Evolutionary conservation across 2,888 invertebrate genomes (phyloP).

Genomic region (Actias luna): DNA sequence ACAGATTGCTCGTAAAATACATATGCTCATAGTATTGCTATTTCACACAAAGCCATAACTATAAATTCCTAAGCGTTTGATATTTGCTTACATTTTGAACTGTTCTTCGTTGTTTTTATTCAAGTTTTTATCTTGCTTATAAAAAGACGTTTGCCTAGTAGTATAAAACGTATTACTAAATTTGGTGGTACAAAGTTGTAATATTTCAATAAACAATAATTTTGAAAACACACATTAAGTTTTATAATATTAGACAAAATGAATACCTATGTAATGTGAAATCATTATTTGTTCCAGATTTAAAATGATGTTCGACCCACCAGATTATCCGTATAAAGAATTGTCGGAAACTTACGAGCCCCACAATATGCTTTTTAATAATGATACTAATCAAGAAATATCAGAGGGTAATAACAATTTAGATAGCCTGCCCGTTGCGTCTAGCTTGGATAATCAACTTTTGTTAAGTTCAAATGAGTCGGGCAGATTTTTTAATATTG

Average conservation of each 20-base stretch:
- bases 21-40: no score
- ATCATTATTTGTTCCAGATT: slow-evolving; percentile 15
- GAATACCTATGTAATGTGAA: background rate
- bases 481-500: slow-evolving; percentile 56
- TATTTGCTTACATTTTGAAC: background rate
- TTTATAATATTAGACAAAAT: background rate
- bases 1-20: no score
- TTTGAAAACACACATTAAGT: no score
- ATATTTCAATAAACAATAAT: no score
- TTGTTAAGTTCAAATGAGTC: slow-evolving; percentile 58
- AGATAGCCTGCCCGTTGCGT: slow-evolving; percentile 23
- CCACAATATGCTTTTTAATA: slow-evolving; percentile 57
- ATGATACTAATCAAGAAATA: slow-evolving; percentile 33
- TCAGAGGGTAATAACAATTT: slow-evolving; percentile 26
- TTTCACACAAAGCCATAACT: background rate
- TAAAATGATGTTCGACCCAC: slow-evolving; percentile 74
- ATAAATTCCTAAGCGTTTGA: background rate
- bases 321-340: slow-evolving; percentile 73
- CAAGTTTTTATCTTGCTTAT: background rate
- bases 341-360: slow-evolving; percentile 61
- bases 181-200: no score
- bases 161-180: no score
- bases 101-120: background rate
- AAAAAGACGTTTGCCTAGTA: background rate
- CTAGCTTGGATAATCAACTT: slow-evolving; percentile 51